Percentiles rank a stretch among this genome's conserved stretches.
phyloP scores from a whole-genome alignment of 2,113 vertebrate genomes.

The Tor tambroides region DNA sequence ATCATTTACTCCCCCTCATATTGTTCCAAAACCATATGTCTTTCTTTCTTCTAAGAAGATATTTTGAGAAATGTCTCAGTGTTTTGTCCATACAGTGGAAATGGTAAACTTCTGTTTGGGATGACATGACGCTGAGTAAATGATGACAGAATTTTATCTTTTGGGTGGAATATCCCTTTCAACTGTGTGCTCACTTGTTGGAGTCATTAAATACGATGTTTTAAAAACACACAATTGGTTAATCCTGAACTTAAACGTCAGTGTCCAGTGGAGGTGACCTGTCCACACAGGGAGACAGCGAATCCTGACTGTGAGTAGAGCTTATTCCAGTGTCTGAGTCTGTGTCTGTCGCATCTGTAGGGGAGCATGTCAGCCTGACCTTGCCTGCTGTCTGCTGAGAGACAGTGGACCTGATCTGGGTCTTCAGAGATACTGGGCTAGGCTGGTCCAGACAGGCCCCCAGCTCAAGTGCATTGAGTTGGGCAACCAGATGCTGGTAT shows the following conservation, averaged over 20 bases:
- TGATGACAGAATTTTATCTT: neutral
- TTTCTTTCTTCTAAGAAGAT: neutral
- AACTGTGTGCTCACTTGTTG: neutral
- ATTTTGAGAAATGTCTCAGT: constrained; percentile 1
- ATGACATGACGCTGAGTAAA: neutral
- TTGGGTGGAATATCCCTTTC: neutral
- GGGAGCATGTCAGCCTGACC: constrained; percentile 75
- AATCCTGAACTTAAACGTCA: constrained; percentile 64
- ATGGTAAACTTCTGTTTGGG: neutral
- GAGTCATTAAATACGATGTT: neutral
- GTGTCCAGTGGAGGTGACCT: constrained; percentile 72
- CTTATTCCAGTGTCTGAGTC: constrained; percentile 99
- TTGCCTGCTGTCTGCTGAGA: constrained; percentile 61
- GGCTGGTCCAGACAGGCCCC: constrained; percentile 61
- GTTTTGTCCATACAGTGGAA: neutral
- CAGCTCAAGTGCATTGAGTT: constrained; percentile 79
- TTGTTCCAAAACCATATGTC: neutral
- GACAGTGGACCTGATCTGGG: constrained; percentile 62
- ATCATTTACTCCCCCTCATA: neutral
- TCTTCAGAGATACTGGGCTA: constrained; percentile 59
- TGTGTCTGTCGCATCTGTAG: constrained; percentile 85
- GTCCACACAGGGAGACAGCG: constrained; percentile 82
- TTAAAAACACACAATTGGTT: neutral
- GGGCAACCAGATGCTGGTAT: constrained; percentile 84
- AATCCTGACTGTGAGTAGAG: constrained; percentile 96